These are phyloP conservation scores for Dynastes grantii DNA, from an alignment of 2,888 invertebrate genomes.

Conservation along the genomic window DNA sequence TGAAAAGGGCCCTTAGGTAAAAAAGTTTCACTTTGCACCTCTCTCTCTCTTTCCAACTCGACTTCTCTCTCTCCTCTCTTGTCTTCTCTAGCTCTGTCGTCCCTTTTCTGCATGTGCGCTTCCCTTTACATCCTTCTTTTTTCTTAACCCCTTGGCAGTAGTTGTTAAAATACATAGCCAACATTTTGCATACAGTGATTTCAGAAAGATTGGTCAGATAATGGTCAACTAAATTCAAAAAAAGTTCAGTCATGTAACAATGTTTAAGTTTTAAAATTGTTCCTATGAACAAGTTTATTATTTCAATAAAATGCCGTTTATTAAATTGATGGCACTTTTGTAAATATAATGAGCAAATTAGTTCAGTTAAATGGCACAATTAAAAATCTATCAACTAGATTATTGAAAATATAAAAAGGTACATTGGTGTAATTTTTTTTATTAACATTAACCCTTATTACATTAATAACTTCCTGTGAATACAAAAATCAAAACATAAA, in stretches of 20 bases:
- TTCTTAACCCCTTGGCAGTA: not conserved
- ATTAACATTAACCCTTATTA: no score
- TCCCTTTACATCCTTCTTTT: not conserved
- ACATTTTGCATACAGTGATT: not conserved
- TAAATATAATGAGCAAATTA: not conserved
- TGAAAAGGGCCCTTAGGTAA: constrained; percentile 71
- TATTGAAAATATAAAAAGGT: not conserved
- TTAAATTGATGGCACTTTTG: not conserved
- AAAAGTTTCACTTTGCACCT: constrained; percentile 65
- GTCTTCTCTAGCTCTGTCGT: not conserved
- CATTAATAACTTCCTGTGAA: no score
- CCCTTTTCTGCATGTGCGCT: not conserved
- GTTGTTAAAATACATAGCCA: constrained; percentile 17
- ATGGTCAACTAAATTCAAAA: no score
- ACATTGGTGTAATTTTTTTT: not conserved
- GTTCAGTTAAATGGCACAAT: not conserved
- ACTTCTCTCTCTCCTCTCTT: not conserved
- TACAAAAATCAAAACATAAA: no score
- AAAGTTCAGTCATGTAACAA: no score
- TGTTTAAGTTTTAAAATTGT: no score
- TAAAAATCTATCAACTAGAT: no score
- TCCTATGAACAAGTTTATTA: no score
- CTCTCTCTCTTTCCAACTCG: constrained; percentile 21
- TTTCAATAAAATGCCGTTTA: not conserved
- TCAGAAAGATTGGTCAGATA: not conserved